Conservation (phyloP, 2,888 invertebrate genomes). For the Rutpela maculata region DNA sequence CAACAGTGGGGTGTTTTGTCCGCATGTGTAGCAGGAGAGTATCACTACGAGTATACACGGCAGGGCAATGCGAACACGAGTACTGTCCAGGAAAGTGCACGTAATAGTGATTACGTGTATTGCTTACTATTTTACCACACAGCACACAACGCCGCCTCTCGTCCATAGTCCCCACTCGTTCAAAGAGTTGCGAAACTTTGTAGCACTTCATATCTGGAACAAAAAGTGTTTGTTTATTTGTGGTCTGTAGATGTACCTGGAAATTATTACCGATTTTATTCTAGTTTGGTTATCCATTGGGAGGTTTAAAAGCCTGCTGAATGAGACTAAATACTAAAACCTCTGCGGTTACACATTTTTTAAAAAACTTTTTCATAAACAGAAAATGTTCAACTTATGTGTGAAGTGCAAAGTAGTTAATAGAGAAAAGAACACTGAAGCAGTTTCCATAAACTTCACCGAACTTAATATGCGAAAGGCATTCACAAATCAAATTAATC, state of each 20-base stretch:
- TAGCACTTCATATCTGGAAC: slow-evolving; percentile 77
- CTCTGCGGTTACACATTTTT: neutral
- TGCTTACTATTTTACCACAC: slow-evolving; percentile 79
- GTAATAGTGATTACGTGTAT: slow-evolving; percentile 79
- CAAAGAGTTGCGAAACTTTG: slow-evolving; percentile 78
- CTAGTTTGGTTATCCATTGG: slow-evolving; percentile 33
- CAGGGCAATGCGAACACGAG: slow-evolving; percentile 77
- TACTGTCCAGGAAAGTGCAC: slow-evolving; percentile 79
- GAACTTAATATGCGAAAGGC: too few species aligned
- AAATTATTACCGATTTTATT: slow-evolving; percentile 47
- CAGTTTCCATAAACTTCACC: too few species aligned
- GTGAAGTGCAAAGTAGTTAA: too few species aligned
- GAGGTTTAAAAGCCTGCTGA: slow-evolving; percentile 16
- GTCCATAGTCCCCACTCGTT: slow-evolving; percentile 77
- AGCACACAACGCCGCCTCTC: slow-evolving; percentile 77
- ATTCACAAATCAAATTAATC: too few species aligned
- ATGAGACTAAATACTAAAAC: neutral
- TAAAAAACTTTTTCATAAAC: neutral
- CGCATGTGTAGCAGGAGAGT: slow-evolving; percentile 78
- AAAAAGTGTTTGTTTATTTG: slow-evolving; percentile 55
- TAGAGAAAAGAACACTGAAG: too few species aligned
- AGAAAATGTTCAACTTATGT: neutral
- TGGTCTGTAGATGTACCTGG: neutral
- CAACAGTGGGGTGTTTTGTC: slow-evolving; percentile 76
- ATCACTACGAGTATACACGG: slow-evolving; percentile 78